Conservation (phyloP, 1,140 invertebrate species). For the Manduca sexta region DNA sequence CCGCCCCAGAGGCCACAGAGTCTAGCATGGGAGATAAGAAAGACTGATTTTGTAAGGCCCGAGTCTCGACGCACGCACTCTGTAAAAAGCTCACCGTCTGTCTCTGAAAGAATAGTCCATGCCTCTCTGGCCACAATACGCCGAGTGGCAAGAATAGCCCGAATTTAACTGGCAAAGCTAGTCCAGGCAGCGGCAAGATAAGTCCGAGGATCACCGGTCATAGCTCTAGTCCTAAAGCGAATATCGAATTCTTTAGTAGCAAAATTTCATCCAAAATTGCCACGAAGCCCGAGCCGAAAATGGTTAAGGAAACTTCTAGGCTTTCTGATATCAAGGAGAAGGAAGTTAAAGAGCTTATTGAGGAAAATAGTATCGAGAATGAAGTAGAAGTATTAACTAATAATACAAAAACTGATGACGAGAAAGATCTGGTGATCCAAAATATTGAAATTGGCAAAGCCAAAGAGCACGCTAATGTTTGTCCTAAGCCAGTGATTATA, state of each 20-base stretch:
- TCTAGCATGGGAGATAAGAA: constrained; percentile 94
- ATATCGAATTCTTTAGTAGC: constrained; percentile 62
- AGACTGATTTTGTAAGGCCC: constrained; percentile 85
- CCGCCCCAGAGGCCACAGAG: constrained; percentile 88
- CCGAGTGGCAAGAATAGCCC: constrained; percentile 74
- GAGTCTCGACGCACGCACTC: constrained; percentile 64
- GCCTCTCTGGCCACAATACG: constrained; percentile 77
- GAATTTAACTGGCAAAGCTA: constrained; percentile 62
- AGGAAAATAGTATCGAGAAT: constrained; percentile 17
- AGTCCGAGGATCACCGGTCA: constrained; percentile 60
- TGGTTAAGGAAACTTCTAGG: constrained; percentile 44
- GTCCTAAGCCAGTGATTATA: constrained; percentile 55
- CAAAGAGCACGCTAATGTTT: constrained; percentile 63
- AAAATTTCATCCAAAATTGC: constrained; percentile 61
- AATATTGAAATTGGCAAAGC: constrained; percentile 68
- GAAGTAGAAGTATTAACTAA: not conserved
- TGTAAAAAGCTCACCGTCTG: constrained; percentile 70
- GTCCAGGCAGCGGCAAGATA: constrained; percentile 66
- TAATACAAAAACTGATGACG: not conserved
- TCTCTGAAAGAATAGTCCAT: constrained; percentile 79
- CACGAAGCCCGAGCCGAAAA: constrained; percentile 50
- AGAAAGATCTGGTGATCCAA: constrained; percentile 1
- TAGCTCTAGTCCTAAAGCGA: constrained; percentile 64
- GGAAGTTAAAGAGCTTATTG: constrained; percentile 33
- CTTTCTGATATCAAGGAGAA: constrained; percentile 62